Percentiles rank a stretch among this genome's conserved stretches.
phyloP scores from a whole-genome alignment of 2,113 vertebrate species.

The Sorex fumeus region DNA sequence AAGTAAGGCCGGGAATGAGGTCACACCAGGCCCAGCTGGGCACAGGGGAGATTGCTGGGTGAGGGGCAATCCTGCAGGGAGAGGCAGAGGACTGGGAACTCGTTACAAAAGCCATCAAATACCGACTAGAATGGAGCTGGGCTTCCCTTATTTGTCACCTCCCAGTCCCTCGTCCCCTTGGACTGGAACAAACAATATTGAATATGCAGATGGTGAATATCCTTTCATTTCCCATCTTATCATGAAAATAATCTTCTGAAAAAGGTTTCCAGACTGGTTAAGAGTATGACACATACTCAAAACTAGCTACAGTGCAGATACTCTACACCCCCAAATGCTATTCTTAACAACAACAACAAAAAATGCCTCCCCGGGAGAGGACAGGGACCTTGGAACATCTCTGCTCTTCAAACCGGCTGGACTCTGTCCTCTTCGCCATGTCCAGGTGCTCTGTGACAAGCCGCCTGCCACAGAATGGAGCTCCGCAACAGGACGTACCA shows the following conservation, averaged over 20 bases:
- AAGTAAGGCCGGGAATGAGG: background rate
- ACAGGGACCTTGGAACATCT: background rate
- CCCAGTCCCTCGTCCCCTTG: fast-evolving
- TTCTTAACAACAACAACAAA: too few species aligned
- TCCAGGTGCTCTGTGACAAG: background rate
- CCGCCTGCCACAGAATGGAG: background rate
- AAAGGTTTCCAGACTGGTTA: background rate
- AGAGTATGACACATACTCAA: background rate
- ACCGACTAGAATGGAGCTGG: background rate
- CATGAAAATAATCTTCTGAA: background rate
- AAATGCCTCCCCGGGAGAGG: background rate
- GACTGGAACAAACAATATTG: background rate
- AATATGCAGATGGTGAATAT: background rate
- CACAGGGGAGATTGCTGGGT: background rate
- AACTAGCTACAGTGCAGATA: background rate
- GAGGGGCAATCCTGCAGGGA: background rate
- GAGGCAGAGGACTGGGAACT: background rate
- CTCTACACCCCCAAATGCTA: background rate
- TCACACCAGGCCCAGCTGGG: background rate
- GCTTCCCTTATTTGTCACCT: background rate
- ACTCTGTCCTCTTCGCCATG: background rate
- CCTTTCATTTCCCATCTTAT: background rate
- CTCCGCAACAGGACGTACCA: fast-evolving
- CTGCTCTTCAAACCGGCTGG: background rate
- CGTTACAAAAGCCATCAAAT: background rate